Conservation (phyloP, 1,140 invertebrate species). For the Drosophila parvula region DNA sequence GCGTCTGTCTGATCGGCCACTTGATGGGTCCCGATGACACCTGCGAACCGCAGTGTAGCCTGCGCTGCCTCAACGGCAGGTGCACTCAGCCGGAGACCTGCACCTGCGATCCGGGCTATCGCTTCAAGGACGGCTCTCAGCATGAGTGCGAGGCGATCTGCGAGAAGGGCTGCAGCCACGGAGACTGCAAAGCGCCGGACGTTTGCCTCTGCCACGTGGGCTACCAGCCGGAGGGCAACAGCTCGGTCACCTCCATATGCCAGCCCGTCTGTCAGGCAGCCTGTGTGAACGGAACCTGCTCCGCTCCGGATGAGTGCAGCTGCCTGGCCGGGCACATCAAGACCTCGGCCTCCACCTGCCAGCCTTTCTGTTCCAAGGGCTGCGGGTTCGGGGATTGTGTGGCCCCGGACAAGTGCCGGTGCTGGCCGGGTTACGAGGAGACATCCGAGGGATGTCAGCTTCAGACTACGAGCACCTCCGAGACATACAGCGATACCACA, state of each 20-base stretch:
- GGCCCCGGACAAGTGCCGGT: constrained; percentile 85
- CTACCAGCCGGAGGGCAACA: constrained; percentile 78
- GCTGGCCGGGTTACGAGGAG: constrained; percentile 48
- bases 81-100: constrained; percentile 85
- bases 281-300: constrained; percentile 82
- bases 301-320: constrained; percentile 84
- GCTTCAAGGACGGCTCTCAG: constrained; percentile 16
- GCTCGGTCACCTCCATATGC: constrained; percentile 63
- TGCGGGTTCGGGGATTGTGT: constrained; percentile 86
- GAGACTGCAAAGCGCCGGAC: constrained; percentile 52
- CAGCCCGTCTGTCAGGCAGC: constrained; percentile 41
- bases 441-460: constrained; percentile 11
- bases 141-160: constrained; percentile 84
- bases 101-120: constrained; percentile 86
- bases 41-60: constrained; percentile 63
- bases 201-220: constrained; percentile 86
- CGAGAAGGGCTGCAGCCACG: constrained; percentile 69
- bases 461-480: neutral
- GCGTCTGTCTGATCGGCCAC: constrained; percentile 86
- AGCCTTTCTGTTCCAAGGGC: constrained; percentile 85
- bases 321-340: constrained; percentile 86
- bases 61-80: constrained; percentile 79
- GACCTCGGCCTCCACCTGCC: constrained; percentile 76
- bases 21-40: constrained; percentile 80
- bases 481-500: neutral